Percentiles rank a stretch among this genome's conserved stretches.
Evolutionary conservation across 2,888 invertebrate species (phyloP).

Genomic region (Zele albiditarsus): DNA sequence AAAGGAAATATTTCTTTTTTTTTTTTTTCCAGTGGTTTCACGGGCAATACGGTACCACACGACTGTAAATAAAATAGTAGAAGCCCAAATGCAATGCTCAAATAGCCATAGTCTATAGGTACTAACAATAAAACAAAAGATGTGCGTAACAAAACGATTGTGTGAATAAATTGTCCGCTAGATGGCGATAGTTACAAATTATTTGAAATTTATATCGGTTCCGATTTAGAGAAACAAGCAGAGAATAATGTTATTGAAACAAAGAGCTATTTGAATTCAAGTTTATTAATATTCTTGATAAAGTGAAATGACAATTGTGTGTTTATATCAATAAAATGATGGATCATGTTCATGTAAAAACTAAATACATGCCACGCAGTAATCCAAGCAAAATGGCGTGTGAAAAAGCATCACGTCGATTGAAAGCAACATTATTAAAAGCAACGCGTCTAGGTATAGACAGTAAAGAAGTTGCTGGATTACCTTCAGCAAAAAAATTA

Average conservation of each 20-base stretch:
- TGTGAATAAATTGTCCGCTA: background rate
- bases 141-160: background rate
- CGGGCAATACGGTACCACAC: background rate
- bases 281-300: too few species aligned
- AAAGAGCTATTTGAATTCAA: too few species aligned
- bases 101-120: background rate
- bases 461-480: conserved; percentile 63
- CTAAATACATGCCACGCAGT: conserved; percentile 60
- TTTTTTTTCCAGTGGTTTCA: conserved; percentile 13
- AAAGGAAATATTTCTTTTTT: background rate
- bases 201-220: background rate
- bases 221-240: background rate
- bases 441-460: conserved; percentile 67
- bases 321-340: conserved; percentile 45
- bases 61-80: conserved; percentile 29
- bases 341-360: conserved; percentile 67
- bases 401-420: conserved; percentile 67
- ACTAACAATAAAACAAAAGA: background rate
- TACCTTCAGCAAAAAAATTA: conserved; percentile 65
- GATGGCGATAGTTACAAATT: background rate
- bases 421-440: conserved; percentile 65
- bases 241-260: too few species aligned
- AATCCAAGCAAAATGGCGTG: conserved; percentile 68
- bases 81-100: conserved; percentile 2
- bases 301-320: background rate